Evolutionary conservation across 2,113 vertebrate genomes (phyloP), one percentile per base, ranked within the genome.

Genomic region (Epinephelus moara): DNA sequence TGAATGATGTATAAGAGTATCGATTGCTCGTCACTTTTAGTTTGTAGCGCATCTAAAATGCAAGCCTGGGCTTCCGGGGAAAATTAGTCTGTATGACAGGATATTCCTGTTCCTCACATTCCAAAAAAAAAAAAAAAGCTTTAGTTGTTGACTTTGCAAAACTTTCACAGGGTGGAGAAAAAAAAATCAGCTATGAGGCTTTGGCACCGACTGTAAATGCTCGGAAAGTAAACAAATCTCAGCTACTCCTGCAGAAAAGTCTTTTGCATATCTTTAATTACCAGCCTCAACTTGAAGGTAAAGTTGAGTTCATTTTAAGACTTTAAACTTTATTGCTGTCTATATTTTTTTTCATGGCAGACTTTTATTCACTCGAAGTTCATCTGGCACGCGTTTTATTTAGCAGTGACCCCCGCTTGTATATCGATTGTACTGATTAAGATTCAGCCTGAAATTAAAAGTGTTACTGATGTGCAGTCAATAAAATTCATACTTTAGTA

Each of bases 251-350:
- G 50, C 68, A 88, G 78, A 81, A 64, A 81, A 61, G 18, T 14
- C 21, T 42, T 75, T 52, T 71, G 70, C 78, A 81, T 75, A 75
- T 71, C 70, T 88, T 84, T 78, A 82, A 82, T 81, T 81, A 80
- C 21, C 82, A 77, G 70, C 68, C 61, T 61, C 60, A 47, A 87
- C 60, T 68, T 63, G 2, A 75, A 83, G 80, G 73, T 73, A 78
- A 69, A 59, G 30, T 80, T 69, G 75, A 71, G 84, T 89, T 89
- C 42, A 74, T 87, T 84, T 87, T 7, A 37, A 68, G 67, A 70
- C 85, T 53, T 37, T 83, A 81, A 89, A 88, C 75, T 85, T 88
- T 85, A 89, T 64, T 42, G 69, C 55, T 30, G 47, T 67, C 60
- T 56, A 11, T 63, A 75, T 89, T 50, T 53, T 76, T 53, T 76